Evolutionary conservation across 2,888 invertebrate species (phyloP), one percentile per base, ranked within the genome.

Genomic region (Tetranychus truncatus): DNA sequence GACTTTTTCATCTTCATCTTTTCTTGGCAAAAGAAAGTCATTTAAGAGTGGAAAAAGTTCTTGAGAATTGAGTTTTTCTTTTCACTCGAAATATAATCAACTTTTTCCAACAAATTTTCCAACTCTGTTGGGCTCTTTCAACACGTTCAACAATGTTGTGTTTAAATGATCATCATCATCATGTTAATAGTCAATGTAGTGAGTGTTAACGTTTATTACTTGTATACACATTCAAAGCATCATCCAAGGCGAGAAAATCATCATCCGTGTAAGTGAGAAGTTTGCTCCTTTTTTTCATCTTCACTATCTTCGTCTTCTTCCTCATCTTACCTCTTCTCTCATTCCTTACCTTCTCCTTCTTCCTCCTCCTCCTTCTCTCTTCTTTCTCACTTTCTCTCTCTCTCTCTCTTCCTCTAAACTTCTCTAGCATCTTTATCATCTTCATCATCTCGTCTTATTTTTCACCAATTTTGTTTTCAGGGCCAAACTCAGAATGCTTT

Each of bases 71-170:
- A 34, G 34, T 34, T 34, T 34, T 34, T 55, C 55, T 55, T 55
- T 55, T 55, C 55, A 15, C 15, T 15, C 11, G 55, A 55, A 55
- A 55, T 55, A 55, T 55, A 55, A 55, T 9, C 9, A 55, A 55
- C 55, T 15, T 55, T 55, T 34, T 34, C 34, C 34, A 34, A 34
- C 55, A 55, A 55, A 15, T 55, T 55, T 34, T 34, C 34, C 55
- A 55, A 55, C 55, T 55, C 55, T 55, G 55, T 55, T 55, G 55
- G 55, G 55, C 55, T 55, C 55, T 55, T 55, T 55, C 55, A 55
- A 55, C 55, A 55, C 55, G 55, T 55, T 55, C 55, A 55, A 55
- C 55, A 55, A 55, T 55, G 11, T 55, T 55, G 55, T 34, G 34
- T 34, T 34, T 34, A 34, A 34, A 55, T 55, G 55, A 55, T 55